phyloP scores from a whole-genome alignment of 2,888 invertebrate genomes.

The Zaprionus obscuricornis region DNA sequence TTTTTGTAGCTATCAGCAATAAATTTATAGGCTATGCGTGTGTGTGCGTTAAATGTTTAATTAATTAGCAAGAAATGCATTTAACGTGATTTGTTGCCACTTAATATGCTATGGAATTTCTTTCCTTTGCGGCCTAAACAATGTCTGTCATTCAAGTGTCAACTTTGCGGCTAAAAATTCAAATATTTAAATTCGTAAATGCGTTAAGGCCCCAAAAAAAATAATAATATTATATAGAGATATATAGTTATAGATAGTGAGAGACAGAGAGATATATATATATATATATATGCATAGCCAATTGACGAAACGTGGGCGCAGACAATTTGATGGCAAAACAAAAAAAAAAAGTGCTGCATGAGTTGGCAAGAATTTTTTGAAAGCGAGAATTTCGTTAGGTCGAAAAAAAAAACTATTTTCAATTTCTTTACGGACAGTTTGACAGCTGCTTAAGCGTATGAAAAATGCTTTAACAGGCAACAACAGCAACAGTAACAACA shows the following conservation, averaged over 20 bases:
- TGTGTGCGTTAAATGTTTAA: slow-evolving; percentile 68
- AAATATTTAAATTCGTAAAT: too few relatives aligned
- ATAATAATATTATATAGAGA: slow-evolving; percentile 31
- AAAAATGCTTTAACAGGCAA: slow-evolving; percentile 34
- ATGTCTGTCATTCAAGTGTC: slow-evolving; percentile 68
- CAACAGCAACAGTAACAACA: slow-evolving; percentile 34
- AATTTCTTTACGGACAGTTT: slow-evolving; percentile 58
- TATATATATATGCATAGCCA: slow-evolving; percentile 38
- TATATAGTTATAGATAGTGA: background rate
- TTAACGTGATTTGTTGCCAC: slow-evolving; percentile 40
- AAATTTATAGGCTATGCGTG: slow-evolving; percentile 56
- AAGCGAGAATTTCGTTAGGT: too few relatives aligned
- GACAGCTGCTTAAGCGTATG: slow-evolving; percentile 72
- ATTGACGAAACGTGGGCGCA: slow-evolving; percentile 69
- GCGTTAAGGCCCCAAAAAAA: too few relatives aligned
- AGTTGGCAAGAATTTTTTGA: slow-evolving; percentile 45
- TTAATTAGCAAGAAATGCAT: slow-evolving; percentile 65
- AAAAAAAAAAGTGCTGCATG: slow-evolving; percentile 49
- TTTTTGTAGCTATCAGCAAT: slow-evolving; percentile 33
- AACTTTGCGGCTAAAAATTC: slow-evolving; percentile 59
- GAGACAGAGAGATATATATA: background rate
- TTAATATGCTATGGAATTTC: slow-evolving; percentile 20
- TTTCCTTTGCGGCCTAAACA: slow-evolving; percentile 1
- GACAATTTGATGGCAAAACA: slow-evolving; percentile 53
- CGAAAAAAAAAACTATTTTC: slow-evolving; percentile 60